A percentile compares a stretch with the other conserved stretches of the same genome.
phyloP scores from a whole-genome alignment of 2,797 vertebrate genomes.

The Propithecus perrieri region DNA sequence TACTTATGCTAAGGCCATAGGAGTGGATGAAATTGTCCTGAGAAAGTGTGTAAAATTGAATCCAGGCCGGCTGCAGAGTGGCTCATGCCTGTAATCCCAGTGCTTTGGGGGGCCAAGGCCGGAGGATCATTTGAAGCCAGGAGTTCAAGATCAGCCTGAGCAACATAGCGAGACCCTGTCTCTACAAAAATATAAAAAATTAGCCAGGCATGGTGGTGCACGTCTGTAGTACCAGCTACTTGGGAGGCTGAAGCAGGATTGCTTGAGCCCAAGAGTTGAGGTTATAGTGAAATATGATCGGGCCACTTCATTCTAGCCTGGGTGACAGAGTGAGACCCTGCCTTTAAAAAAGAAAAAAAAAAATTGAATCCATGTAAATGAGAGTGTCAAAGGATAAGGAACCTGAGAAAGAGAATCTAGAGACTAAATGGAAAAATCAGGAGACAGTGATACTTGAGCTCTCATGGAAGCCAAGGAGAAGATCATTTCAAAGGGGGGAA shows the following conservation, averaged over 20 bases:
- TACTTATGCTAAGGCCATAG: not conserved
- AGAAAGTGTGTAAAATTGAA: not conserved
- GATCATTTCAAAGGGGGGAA: not conserved
- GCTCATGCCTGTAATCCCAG: not conserved
- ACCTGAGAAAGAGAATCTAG: not conserved
- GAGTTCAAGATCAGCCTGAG: not conserved
- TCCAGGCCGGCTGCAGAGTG: too few relatives aligned
- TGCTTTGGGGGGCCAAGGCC: not conserved
- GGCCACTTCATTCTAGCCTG: not conserved
- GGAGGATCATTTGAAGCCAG: not conserved
- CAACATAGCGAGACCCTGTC: not conserved
- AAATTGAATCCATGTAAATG: not conserved
- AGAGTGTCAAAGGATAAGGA: not conserved
- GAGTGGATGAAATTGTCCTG: not conserved
- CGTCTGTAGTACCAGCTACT: not conserved
- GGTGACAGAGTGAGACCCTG: not conserved
- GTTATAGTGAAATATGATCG: not conserved
- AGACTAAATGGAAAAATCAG: accelerated
- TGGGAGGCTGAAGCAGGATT: not conserved
- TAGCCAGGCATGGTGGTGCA: not conserved
- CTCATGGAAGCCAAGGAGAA: not conserved
- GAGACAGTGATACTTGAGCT: not conserved
- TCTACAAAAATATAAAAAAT: not conserved
- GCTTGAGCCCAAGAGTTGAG: not conserved
- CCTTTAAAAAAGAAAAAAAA: not conserved